phyloP scores from a whole-genome alignment of 2,888 invertebrate species.

The Himalopsyche kuldschensis region DNA sequence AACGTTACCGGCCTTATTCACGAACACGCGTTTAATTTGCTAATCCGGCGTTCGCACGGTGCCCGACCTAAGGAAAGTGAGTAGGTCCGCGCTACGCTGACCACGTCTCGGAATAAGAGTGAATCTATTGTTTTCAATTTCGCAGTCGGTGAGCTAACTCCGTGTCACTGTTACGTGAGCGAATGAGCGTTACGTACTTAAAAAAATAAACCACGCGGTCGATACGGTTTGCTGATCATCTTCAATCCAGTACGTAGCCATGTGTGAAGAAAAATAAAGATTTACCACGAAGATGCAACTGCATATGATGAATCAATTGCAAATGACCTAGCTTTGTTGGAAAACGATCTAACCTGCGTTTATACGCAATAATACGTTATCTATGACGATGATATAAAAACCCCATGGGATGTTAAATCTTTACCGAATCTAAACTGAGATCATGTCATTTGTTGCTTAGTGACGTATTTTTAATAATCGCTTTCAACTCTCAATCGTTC shows the following conservation, averaged over 20 bases:
- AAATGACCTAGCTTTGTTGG: background rate
- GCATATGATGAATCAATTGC: background rate
- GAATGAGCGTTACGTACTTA: constrained; percentile 5
- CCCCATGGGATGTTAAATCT: background rate
- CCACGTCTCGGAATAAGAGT: constrained; percentile 26
- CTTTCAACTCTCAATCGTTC: no score
- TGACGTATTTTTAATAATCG: no score
- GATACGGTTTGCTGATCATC: background rate
- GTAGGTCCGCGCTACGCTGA: constrained; percentile 6
- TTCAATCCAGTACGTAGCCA: background rate
- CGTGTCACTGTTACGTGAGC: constrained; percentile 12
- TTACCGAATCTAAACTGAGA: no score
- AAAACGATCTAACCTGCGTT: no score
- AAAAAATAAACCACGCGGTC: background rate
- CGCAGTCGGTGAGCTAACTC: constrained; percentile 11
- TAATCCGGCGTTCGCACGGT: constrained; percentile 25
- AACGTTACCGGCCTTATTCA: constrained; percentile 30
- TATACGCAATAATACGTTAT: background rate
- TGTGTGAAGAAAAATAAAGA: background rate
- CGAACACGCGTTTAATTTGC: constrained; percentile 22
- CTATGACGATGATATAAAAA: background rate
- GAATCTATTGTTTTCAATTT: constrained; percentile 35
- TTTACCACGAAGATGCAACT: background rate
- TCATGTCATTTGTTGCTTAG: no score
- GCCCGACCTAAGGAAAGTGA: constrained; percentile 7